Evolutionary conservation across 2,888 invertebrate species (phyloP).

Genomic region (Mechanitis messenoides): DNA sequence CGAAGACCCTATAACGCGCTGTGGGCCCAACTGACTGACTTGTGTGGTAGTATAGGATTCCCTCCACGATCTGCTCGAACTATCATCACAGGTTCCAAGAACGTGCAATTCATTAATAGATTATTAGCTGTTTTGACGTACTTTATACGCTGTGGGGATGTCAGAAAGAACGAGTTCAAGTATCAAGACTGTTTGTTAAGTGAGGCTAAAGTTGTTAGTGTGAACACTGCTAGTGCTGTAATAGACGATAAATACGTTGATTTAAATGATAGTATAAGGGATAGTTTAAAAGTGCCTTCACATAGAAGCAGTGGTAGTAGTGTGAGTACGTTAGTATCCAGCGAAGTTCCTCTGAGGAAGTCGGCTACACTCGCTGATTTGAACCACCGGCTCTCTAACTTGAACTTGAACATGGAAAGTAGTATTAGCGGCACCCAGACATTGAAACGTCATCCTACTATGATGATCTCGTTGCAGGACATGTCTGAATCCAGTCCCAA

Average conservation of each 20-base stretch:
- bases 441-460: constrained; percentile 53
- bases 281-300: constrained; percentile 42
- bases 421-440: constrained; percentile 39
- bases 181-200: constrained; percentile 51
- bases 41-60: constrained; percentile 89
- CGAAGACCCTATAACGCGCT: constrained; percentile 86
- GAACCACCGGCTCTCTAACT: constrained; percentile 61
- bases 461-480: constrained; percentile 48
- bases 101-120: constrained; percentile 81
- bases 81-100: constrained; percentile 83
- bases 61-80: constrained; percentile 87
- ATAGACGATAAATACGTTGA: constrained; percentile 33
- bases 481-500: constrained; percentile 59
- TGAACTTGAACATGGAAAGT: constrained; percentile 39
- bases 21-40: constrained; percentile 92
- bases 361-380: constrained; percentile 57
- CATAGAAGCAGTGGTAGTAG: constrained; percentile 46
- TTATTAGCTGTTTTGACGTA: constrained; percentile 89
- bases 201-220: constrained; percentile 52
- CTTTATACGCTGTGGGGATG: constrained; percentile 88
- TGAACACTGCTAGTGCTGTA: constrained; percentile 32
- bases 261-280: constrained; percentile 23
- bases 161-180: constrained; percentile 71
- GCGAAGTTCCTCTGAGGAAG: constrained; percentile 53
- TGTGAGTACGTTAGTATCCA: constrained; percentile 51